Evolutionary conservation across 92 coral and sea anemone genomes (phyloP).

Genomic region (Siderastrea radians): DNA sequence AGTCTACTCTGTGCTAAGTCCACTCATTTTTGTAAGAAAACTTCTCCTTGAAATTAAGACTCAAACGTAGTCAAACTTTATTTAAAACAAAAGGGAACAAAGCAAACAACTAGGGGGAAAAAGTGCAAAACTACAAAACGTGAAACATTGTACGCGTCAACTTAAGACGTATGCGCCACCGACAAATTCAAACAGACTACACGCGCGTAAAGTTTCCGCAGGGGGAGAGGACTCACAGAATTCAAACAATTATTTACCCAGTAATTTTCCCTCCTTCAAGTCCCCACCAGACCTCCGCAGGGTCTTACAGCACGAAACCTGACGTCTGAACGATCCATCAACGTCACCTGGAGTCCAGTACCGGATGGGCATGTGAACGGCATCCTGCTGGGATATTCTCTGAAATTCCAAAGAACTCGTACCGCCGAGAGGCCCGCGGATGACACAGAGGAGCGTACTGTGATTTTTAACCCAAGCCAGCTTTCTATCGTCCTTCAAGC

Average conservation of each 20-base stretch:
- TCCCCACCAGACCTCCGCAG: conserved; percentile 53
- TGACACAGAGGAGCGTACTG: not conserved
- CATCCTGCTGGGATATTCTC: conserved; percentile 27
- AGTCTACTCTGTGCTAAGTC: no score
- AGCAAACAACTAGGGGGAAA: no score
- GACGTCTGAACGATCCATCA: conserved; percentile 41
- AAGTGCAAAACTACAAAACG: no score
- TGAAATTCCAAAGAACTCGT: conserved; percentile 31
- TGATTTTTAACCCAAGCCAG: conserved; percentile 10
- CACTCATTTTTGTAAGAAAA: no score
- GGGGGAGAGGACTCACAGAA: no score
- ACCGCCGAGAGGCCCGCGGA: conserved; percentile 25
- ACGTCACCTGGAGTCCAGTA: conserved; percentile 55
- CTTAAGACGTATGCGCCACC: not conserved
- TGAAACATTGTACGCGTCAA: no score
- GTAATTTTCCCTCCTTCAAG: not conserved
- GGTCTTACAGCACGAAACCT: conserved; percentile 25
- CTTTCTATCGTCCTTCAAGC: conserved; percentile 14
- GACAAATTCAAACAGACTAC: not conserved
- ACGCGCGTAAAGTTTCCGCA: not conserved
- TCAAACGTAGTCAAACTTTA: no score
- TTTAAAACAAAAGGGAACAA: no score
- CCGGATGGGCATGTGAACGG: conserved; percentile 61
- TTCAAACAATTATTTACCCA: no score
- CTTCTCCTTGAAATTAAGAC: no score